Base-by-base conservation (phyloP, 2,888 invertebrate genomes). In the Brachypalpus laphriformis region DNA sequence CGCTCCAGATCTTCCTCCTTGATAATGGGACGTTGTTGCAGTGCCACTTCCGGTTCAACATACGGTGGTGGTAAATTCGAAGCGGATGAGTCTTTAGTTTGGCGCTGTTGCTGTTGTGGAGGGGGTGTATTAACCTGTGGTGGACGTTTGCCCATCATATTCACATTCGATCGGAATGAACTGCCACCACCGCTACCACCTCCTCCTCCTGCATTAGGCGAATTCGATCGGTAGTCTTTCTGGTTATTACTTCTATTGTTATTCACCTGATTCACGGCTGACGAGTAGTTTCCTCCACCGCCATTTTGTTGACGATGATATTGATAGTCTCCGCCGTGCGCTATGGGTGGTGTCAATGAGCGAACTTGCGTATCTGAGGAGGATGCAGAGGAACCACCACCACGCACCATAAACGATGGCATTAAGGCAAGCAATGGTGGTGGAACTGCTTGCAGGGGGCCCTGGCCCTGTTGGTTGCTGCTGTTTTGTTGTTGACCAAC, bases 1-100 rank as follows among this genome's bases (percentile, higher is more conserved):
- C 97, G 96, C 89, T 96, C 97, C 89, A 98, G 94, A 92, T 98
- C 98, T 91, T 98, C 98, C 90, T 98, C 98, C 88, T 97, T 96
- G 88, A 98, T 97, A 87, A 98, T 98, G 82, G 98, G 97, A 71
- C 96, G 94, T 87, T 96, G 95, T 76, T 96, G 93, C 89, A 94
- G 94, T 87, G 95, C 95, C 59, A 94, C 93, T 88, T 94, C 94
- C 65, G 94, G 93, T 80, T 92, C 90, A 31, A 92, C 89, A 14
- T 90, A 89, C 56, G 90, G 92, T 70, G 88, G 70, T 11, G 87
- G 75, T 74, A 87, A 59, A 49, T 70, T 85, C 11, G 72, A 63
- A 65, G 63, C 20, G 11, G 49, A 80, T 54, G 77, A 40, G n/a
- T 91, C 91, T 77, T 91, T 90, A 9, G 90, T 90, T 85, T 90